phyloP scores from a whole-genome alignment of 2,113 vertebrate genomes.

The Leucoraja erinaceus region DNA sequence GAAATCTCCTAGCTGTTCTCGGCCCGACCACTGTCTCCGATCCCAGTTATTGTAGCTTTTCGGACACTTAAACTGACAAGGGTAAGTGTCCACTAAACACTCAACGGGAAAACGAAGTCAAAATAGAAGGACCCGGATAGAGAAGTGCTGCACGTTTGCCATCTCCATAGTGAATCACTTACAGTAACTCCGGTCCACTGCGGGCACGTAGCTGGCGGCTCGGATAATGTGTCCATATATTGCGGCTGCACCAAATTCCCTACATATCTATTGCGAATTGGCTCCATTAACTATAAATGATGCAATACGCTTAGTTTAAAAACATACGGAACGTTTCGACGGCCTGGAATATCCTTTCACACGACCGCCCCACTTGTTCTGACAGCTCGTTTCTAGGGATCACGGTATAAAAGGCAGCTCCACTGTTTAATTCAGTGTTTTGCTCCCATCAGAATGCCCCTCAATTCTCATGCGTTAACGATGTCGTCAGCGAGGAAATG shows the following conservation, averaged over 20 bases:
- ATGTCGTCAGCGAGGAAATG: conserved; percentile 28
- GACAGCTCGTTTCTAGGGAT: background rate
- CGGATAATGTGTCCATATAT: background rate
- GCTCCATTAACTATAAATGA: background rate
- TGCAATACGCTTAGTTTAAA: background rate
- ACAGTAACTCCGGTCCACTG: background rate
- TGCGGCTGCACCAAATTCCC: background rate
- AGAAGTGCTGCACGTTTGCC: background rate
- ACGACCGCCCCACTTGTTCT: background rate
- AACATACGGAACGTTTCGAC: background rate
- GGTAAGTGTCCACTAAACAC: background rate
- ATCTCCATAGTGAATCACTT: background rate
- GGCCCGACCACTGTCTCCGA: background rate
- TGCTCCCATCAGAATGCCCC: background rate
- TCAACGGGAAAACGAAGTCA: background rate
- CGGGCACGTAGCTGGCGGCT: background rate
- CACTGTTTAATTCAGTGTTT: background rate
- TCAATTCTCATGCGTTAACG: conserved; percentile 16
- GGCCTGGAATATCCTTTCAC: background rate
- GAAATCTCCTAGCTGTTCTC: background rate
- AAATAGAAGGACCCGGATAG: background rate
- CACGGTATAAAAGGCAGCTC: background rate
- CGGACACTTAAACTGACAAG: background rate
- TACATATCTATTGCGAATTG: background rate
- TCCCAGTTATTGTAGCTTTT: background rate